Evolutionary conservation across 2,113 vertebrate genomes (phyloP).

Genomic region (Craseonycteris thonglongyai): DNA sequence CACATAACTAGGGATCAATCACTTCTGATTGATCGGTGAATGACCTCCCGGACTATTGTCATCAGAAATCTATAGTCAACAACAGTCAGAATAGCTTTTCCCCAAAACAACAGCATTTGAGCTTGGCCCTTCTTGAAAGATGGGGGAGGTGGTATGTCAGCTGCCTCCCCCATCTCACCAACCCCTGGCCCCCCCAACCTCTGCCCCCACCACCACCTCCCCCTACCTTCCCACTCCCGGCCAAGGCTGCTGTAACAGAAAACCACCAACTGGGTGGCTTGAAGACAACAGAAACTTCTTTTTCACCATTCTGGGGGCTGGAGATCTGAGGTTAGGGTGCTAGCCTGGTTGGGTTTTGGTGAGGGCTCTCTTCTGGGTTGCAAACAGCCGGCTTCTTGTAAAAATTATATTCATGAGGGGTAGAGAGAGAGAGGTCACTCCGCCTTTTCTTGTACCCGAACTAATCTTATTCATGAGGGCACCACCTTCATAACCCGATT

Average conservation of each 20-base stretch:
- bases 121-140: neutral
- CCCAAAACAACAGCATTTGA: neutral
- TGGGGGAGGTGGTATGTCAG: accelerated
- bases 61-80: neutral
- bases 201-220: too few relatives aligned
- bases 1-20: accelerated
- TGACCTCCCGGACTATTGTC: too few relatives aligned
- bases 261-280: accelerated
- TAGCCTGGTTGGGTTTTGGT: neutral
- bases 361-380: neutral
- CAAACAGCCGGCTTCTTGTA: neutral
- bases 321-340: neutral
- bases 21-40: neutral
- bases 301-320: neutral
- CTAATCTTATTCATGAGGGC: too few relatives aligned
- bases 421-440: neutral
- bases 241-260: too few relatives aligned
- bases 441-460: neutral
- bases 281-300: neutral
- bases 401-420: too few relatives aligned
- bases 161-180: too few relatives aligned
- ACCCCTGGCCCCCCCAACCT: too few relatives aligned
- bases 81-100: neutral
- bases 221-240: too few relatives aligned
- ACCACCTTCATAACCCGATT: neutral